phyloP scores from a whole-genome alignment of 2,888 invertebrate species.

The Volucella inanis region DNA sequence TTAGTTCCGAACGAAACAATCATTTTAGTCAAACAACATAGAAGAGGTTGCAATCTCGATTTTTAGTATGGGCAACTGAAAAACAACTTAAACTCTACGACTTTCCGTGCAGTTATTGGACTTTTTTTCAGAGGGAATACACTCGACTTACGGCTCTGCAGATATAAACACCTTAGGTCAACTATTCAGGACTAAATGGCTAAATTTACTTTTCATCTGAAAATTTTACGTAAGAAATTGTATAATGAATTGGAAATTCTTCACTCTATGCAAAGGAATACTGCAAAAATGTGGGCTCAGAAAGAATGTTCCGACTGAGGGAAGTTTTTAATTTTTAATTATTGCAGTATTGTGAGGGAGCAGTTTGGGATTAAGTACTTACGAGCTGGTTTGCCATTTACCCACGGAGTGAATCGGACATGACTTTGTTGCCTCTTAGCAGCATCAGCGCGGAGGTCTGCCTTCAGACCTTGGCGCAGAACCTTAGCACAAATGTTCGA shows the following conservation, averaged over 20 bases:
- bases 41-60: constrained; percentile 28
- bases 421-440: constrained; percentile 89
- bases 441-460: constrained; percentile 89
- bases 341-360: constrained; percentile 13
- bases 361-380: constrained; percentile 83
- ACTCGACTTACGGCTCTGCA: constrained; percentile 59
- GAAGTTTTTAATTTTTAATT: not conserved
- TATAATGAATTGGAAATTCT: constrained; percentile 17
- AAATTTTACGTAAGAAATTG: constrained; percentile 73
- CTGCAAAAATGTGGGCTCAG: constrained; percentile 13
- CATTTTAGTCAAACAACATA: constrained; percentile 32
- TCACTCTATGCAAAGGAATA: not conserved
- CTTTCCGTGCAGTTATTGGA: constrained; percentile 43
- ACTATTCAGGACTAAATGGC: constrained; percentile 1
- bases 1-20: constrained; percentile 30
- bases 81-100: constrained; percentile 20
- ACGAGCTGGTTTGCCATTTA: constrained; percentile 93
- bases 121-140: constrained; percentile 10
- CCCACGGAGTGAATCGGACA: constrained; percentile 94
- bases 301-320: constrained; percentile 4
- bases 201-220: constrained; percentile 77
- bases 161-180: not conserved
- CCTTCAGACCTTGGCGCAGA: constrained; percentile 91
- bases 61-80: constrained; percentile 47
- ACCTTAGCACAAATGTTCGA: constrained; percentile 96